phyloP scores from a whole-genome alignment of 2,888 invertebrate species.

The Muschampia staudingeri region DNA sequence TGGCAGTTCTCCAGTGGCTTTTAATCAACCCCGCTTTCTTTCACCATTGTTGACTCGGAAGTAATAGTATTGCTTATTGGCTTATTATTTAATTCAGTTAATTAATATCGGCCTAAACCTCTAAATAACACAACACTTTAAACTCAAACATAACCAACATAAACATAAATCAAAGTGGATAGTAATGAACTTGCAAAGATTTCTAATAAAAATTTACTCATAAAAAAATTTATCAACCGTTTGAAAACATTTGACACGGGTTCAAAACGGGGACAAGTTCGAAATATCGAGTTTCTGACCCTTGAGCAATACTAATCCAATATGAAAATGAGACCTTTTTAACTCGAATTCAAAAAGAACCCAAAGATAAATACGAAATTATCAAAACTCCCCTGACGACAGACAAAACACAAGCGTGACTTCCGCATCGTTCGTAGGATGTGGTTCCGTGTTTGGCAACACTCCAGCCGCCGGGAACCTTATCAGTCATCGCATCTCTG shows the following conservation, averaged over 20 bases:
- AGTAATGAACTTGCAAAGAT: too few species aligned
- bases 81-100: background rate
- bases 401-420: constrained; percentile 54
- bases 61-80: background rate
- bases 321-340: background rate
- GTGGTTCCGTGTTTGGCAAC: constrained; percentile 70
- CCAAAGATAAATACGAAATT: background rate
- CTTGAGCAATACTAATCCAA: background rate
- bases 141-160: too few species aligned
- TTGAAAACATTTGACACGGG: too few species aligned
- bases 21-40: background rate
- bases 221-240: too few species aligned
- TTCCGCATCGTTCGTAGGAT: constrained; percentile 63
- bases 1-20: background rate
- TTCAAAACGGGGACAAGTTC: too few species aligned
- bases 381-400: background rate
- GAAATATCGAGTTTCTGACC: too few species aligned
- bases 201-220: too few species aligned
- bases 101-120: too few species aligned
- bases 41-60: background rate
- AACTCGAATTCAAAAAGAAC: background rate
- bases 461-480: constrained; percentile 66
- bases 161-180: too few species aligned
- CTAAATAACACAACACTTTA: background rate
- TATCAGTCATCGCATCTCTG: constrained; percentile 45